Evolutionary conservation across 2,888 invertebrate species (phyloP), one percentile per base, ranked within the genome.

Genomic region (Cephonodes hylas): DNA sequence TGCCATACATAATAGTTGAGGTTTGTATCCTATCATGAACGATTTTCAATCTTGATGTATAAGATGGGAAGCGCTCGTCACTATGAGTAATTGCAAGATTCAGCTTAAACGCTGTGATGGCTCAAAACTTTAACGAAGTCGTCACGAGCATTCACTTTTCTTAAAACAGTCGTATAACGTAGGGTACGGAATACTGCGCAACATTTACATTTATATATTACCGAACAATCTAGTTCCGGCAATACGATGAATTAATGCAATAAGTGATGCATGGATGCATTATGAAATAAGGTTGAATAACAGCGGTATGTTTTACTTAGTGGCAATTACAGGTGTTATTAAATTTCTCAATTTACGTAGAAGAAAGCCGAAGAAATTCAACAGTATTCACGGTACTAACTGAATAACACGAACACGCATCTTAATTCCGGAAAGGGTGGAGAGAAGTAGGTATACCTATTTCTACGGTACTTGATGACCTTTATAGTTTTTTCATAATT

Each of bases 231-330:
- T 58, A 66, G 66, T 71, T 73, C 74, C 71, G 71, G 66, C 66
- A 72, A 64, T 44, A 31, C 65, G 69, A 63, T 71, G 64, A 69
- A 65, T 66, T 61, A 68, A 64, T 53, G 59, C 61, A 68, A 61
- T 61, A 72, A 77, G 73, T 75, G 71, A 74, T 74, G 71, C 74
- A 64, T 72, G 64, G 66, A 72, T 68, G 64, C 64, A 70, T 78
- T 77, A 75, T 72, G 73, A 75, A 74, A 76, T 75, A 67, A 60
- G 42, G 70, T 74, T 72, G 68, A 63, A 63, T 72, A 71, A 69
- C 61, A 59, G 65, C 59, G 56, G 45, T 62, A 66, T 67, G 60
- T 59, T 65, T 64, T 58, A 44, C 58, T 64, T 63, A 45, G 42
- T 61, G 48, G 58, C 63, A 58, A 64, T 63, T 65, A 59, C 62